Conservation (phyloP, 2,888 invertebrate genomes). For the Microplitis deprimator region DNA sequence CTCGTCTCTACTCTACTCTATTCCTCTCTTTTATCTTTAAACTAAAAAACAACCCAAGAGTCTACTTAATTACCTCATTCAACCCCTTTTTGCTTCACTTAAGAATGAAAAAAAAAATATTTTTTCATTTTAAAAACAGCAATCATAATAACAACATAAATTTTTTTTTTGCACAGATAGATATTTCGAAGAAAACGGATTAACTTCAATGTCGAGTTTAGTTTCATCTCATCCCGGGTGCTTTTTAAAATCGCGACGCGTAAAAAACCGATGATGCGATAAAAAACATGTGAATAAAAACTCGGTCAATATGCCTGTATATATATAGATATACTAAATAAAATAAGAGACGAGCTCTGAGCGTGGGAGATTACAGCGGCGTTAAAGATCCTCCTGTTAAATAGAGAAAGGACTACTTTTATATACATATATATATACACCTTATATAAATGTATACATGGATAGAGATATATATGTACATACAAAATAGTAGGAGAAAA, state of each 20-base stretch:
- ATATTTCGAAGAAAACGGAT: constrained; percentile 14
- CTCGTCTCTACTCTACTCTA: background rate
- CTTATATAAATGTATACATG: background rate
- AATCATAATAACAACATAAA: background rate
- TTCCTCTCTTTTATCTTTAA: constrained; percentile 37
- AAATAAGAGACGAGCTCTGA: background rate
- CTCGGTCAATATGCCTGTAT: constrained; percentile 13
- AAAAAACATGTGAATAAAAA: constrained; percentile 18
- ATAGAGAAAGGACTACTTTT: background rate
- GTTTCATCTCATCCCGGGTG: constrained; percentile 9
- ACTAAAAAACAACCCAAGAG: constrained; percentile 11
- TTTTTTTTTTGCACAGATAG: background rate
- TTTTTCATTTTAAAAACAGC: background rate
- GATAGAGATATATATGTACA: background rate
- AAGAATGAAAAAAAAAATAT: background rate
- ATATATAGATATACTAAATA: background rate
- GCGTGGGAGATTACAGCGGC: constrained; percentile 5
- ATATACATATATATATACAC: background rate
- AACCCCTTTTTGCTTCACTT: constrained; percentile 12
- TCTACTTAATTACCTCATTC: constrained; percentile 17
- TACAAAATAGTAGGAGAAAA: background rate
- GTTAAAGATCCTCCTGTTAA: background rate
- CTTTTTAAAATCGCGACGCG: constrained; percentile 2
- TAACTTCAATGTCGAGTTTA: constrained; percentile 23
- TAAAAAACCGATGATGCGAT: constrained; percentile 21